phyloP scores from a whole-genome alignment of 2,797 vertebrate species.

The Rousettus madagascariensis region DNA sequence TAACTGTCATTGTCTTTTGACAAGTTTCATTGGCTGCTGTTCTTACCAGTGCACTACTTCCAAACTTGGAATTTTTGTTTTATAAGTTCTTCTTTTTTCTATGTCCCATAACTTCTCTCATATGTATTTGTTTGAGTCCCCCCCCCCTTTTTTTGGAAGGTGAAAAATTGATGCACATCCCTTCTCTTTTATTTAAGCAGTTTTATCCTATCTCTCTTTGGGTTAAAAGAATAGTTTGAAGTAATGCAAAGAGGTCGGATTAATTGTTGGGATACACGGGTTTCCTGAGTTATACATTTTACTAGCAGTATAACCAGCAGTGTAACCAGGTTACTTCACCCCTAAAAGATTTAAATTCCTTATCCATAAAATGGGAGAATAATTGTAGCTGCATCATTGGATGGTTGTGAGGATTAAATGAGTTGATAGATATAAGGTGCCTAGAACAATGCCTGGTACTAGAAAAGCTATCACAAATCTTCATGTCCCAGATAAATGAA shows the following conservation, averaged over 20 bases:
- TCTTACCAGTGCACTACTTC: not conserved
- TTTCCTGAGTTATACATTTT: not conserved
- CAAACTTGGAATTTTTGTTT: not conserved
- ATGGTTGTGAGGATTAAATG: not conserved
- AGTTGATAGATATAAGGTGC: not conserved
- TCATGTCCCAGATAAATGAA: not conserved
- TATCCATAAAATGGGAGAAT: not conserved
- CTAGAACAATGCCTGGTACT: not conserved
- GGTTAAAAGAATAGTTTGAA: not conserved
- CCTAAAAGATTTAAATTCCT: not conserved
- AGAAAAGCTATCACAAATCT: not conserved
- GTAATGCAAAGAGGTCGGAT: not conserved
- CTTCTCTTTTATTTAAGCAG: not conserved
- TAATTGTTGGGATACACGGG: not conserved
- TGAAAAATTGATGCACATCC: not conserved
- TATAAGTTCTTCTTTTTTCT: not conserved
- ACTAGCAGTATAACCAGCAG: not conserved
- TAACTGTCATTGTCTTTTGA: not conserved
- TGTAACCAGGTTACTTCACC: not conserved
- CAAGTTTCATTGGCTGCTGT: not conserved
- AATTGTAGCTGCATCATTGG: not conserved
- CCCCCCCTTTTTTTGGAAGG: not conserved
- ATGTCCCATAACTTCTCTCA: not conserved
- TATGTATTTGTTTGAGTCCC: not conserved
- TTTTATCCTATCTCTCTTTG: not conserved